phyloP scores from a whole-genome alignment of 1,140 invertebrate genomes.

The Sycophaga agraensis region DNA sequence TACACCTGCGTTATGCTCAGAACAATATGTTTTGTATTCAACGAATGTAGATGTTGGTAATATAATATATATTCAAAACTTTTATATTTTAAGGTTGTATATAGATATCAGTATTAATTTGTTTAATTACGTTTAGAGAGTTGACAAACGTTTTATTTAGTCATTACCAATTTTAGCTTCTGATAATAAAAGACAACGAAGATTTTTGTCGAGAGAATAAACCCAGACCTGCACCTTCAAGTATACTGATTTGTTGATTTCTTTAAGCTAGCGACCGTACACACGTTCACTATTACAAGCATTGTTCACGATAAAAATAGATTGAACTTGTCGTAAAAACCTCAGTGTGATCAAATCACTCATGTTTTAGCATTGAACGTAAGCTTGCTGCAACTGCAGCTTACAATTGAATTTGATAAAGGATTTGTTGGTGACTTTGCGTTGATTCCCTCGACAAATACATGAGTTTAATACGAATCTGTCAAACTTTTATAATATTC shows the following conservation, averaged over 20 bases:
- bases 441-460: no score
- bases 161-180: conserved; percentile 7
- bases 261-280: no score
- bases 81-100: conserved; percentile 13
- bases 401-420: not conserved
- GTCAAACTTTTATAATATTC: no score
- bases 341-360: not conserved
- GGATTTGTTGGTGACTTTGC: not conserved
- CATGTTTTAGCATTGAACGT: not conserved
- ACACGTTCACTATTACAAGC: no score
- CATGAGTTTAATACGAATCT: not conserved
- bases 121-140: conserved; percentile 15
- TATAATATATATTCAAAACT: no score
- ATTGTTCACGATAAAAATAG: not conserved
- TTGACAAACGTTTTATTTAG: conserved; percentile 17
- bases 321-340: not conserved
- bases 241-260: not conserved
- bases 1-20: not conserved
- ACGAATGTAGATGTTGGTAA: conserved; percentile 2
- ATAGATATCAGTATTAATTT: conserved; percentile 29
- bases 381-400: not conserved
- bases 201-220: conserved; percentile 5
- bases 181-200: conserved; percentile 8
- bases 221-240: not conserved
- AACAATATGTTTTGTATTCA: conserved; percentile 13